Conservation (phyloP, 2,888 invertebrate genomes). For the Zygaena filipendulae region DNA sequence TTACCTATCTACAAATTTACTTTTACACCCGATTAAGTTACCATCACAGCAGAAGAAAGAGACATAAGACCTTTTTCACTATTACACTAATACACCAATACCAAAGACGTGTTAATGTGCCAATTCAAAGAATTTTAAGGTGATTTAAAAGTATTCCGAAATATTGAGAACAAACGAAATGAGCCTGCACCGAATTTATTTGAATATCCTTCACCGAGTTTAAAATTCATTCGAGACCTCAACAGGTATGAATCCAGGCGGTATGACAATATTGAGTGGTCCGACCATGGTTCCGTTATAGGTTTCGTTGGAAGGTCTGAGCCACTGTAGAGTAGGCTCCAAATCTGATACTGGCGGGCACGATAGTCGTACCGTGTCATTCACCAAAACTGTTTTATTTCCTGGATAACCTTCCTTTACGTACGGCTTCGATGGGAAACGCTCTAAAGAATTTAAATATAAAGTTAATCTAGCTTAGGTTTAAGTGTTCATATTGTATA, state of each 20-base stretch:
- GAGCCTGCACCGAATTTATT: no score
- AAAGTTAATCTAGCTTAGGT: slow-evolving; percentile 2
- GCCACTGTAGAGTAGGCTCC: slow-evolving; percentile 85
- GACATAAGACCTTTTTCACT: no score
- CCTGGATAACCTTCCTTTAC: slow-evolving; percentile 83
- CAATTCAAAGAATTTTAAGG: no score
- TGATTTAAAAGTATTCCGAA: no score
- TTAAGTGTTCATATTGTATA: no score
- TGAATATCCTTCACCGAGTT: slow-evolving; percentile 33
- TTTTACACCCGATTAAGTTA: no score
- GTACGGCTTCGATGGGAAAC: slow-evolving; percentile 86
- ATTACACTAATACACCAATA: no score
- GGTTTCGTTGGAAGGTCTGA: slow-evolving; percentile 63
- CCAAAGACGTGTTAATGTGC: no score
- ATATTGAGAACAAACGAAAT: no score
- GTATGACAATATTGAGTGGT: slow-evolving; percentile 49
- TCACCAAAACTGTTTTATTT: slow-evolving; percentile 81
- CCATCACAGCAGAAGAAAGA: no score
- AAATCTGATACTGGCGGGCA: slow-evolving; percentile 88
- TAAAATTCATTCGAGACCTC: slow-evolving; percentile 49
- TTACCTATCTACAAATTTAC: no score
- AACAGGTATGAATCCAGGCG: slow-evolving; percentile 34
- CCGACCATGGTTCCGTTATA: slow-evolving; percentile 44
- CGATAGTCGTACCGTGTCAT: slow-evolving; percentile 76
- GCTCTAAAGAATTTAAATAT: slow-evolving; percentile 66